phyloP scores from a whole-genome alignment of 1,140 invertebrate genomes.

The Belonocnema kinseyi region DNA sequence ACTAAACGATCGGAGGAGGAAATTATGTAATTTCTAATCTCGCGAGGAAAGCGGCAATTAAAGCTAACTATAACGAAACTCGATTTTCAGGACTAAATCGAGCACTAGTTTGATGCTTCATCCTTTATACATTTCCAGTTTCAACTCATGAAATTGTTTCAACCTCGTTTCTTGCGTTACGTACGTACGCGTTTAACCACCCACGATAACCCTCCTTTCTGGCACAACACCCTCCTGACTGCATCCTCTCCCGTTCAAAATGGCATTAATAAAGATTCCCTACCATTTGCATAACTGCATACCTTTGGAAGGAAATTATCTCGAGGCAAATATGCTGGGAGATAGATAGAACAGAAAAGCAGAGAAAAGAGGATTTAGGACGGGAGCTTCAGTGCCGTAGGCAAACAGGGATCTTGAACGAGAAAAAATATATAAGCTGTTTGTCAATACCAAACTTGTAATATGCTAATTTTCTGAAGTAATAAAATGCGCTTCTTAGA shows the following conservation, averaged over 20 bases:
- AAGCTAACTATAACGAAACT: slow-evolving; percentile 1
- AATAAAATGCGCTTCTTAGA: too few species aligned
- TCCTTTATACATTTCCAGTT: slow-evolving; percentile 23
- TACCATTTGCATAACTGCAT: slow-evolving; percentile 59
- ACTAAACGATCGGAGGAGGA: slow-evolving; percentile 3
- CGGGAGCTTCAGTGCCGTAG: background rate
- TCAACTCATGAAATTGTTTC: slow-evolving; percentile 30
- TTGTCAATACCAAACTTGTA: background rate
- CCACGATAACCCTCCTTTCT: slow-evolving; percentile 23
- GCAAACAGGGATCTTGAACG: background rate
- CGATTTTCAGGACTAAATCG: slow-evolving; percentile 19
- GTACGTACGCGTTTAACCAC: slow-evolving; percentile 25
- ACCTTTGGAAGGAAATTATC: slow-evolving; percentile 52
- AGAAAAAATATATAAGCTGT: background rate
- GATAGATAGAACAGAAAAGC: slow-evolving; percentile 32
- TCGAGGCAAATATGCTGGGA: slow-evolving; percentile 32
- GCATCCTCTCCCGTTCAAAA: slow-evolving; percentile 44
- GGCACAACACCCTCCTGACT: slow-evolving; percentile 1
- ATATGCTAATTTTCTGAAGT: too few species aligned
- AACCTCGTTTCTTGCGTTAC: slow-evolving; percentile 34
- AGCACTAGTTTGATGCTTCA: slow-evolving; percentile 1
- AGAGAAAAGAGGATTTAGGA: background rate
- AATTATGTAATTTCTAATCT: background rate
- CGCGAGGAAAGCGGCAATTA: background rate
- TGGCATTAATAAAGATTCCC: slow-evolving; percentile 61